A percentile compares a stretch with the other conserved stretches of the same genome.
phyloP scores from a whole-genome alignment of 2,888 invertebrate genomes.

The Cantharis lateralis region DNA sequence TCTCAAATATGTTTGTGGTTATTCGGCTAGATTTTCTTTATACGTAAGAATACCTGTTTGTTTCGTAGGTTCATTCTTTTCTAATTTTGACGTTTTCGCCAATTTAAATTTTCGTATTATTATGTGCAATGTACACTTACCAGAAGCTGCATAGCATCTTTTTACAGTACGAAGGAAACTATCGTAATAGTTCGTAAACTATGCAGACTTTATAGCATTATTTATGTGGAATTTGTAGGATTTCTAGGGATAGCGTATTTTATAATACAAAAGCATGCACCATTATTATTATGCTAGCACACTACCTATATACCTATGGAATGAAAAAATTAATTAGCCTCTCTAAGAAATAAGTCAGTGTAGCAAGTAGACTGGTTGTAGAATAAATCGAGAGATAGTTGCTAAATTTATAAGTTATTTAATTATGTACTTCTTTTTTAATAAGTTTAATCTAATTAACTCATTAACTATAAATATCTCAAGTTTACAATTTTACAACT shows the following conservation, averaged over 20 bases:
- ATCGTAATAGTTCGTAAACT: neutral
- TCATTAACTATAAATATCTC: too few relatives aligned
- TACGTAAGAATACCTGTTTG: conserved; percentile 4
- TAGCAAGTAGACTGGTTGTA: too few relatives aligned
- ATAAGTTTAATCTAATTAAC: too few relatives aligned
- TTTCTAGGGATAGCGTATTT: neutral
- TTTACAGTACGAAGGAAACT: neutral
- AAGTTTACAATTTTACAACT: too few relatives aligned
- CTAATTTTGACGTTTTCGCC: neutral
- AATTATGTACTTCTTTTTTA: too few relatives aligned
- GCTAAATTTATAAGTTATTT: too few relatives aligned
- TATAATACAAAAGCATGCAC: neutral
- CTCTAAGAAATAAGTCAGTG: neutral
- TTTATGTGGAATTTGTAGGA: neutral
- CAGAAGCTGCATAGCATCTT: neutral
- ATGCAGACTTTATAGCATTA: neutral
- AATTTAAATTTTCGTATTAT: neutral
- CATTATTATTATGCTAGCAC: neutral
- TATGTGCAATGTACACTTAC: neutral
- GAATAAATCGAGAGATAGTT: too few relatives aligned
- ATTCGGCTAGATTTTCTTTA: conserved; percentile 33
- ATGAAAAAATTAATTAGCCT: neutral
- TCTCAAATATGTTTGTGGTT: conserved; percentile 33
- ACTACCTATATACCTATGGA: neutral
- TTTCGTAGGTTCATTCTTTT: neutral